phyloP scores from a whole-genome alignment of 1,140 invertebrate genomes.

The Grapholita molesta region DNA sequence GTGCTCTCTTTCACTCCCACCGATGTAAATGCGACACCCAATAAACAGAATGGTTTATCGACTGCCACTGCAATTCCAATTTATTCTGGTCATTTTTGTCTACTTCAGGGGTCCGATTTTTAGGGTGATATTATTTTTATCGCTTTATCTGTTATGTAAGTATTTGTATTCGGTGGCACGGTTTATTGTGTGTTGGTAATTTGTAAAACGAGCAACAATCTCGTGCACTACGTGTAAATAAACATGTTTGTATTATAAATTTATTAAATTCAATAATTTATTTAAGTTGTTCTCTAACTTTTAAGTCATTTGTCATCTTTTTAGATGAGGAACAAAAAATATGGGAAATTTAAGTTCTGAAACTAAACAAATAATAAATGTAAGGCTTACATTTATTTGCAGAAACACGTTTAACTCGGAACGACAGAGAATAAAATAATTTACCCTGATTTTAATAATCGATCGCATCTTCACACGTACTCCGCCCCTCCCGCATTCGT shows the following conservation, averaged over 20 bases:
- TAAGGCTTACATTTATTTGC: too few relatives aligned
- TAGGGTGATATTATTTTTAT: constrained; percentile 65
- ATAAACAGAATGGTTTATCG: constrained; percentile 76
- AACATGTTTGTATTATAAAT: not conserved
- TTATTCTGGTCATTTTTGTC: constrained; percentile 77
- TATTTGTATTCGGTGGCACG: constrained; percentile 16
- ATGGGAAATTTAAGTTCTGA: not conserved
- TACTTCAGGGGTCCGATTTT: constrained; percentile 70
- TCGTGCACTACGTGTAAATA: not conserved
- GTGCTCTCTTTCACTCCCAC: constrained; percentile 61
- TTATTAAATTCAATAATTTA: too few relatives aligned
- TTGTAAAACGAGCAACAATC: not conserved
- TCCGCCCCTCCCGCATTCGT: constrained; percentile 64
- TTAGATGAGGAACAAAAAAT: too few relatives aligned
- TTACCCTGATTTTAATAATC: constrained; percentile 12
- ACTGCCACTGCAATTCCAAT: constrained; percentile 70
- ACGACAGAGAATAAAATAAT: not conserved
- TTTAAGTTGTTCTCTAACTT: too few relatives aligned
- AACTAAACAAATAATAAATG: too few relatives aligned
- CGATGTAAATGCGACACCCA: constrained; percentile 77
- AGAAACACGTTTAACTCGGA: not conserved
- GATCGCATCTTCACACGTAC: constrained; percentile 28
- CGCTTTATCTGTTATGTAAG: constrained; percentile 46
- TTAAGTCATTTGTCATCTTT: too few relatives aligned
- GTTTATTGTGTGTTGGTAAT: not conserved